These are phyloP conservation scores for Pecten maximus DNA, from an alignment of 2,888 invertebrate genomes.

Conservation along the genomic window DNA sequence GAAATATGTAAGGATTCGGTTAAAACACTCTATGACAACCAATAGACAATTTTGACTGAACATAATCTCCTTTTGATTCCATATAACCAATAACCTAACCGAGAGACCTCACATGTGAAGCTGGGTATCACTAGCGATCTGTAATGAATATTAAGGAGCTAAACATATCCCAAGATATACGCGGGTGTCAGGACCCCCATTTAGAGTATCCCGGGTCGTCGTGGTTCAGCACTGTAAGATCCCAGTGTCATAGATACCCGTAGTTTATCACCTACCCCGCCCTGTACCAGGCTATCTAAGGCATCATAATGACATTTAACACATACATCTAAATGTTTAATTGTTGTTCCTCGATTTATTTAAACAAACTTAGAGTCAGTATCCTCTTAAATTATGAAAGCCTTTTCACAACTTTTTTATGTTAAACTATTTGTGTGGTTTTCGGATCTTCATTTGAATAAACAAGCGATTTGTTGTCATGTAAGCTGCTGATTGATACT, in stretches of 20 bases:
- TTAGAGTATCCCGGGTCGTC: neutral
- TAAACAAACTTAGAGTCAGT: neutral
- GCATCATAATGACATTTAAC: neutral
- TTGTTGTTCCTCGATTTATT: neutral
- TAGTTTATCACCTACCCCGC: neutral
- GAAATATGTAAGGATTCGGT: too few species aligned
- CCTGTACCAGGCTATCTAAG: neutral
- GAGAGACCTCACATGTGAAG: too few species aligned
- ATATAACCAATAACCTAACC: too few species aligned
- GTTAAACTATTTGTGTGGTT: neutral
- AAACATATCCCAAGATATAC: neutral
- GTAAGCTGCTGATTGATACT: neutral
- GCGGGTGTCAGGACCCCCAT: neutral
- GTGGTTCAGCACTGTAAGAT: neutral
- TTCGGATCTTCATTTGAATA: neutral
- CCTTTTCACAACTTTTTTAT: neutral
- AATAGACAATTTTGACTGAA: too few species aligned
- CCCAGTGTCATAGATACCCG: neutral
- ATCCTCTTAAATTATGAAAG: neutral
- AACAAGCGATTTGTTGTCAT: neutral
- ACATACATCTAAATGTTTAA: conserved; percentile 10
- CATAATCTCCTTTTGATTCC: too few species aligned
- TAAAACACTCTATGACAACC: too few species aligned
- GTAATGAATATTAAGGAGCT: neutral
- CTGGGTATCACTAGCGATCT: neutral